A percentile compares a stretch with the other conserved stretches of the same genome.
These are phyloP conservation scores for Pseudomugil gertrudae DNA, from an alignment of 2,797 vertebrate species.

Conservation along the genomic window DNA sequence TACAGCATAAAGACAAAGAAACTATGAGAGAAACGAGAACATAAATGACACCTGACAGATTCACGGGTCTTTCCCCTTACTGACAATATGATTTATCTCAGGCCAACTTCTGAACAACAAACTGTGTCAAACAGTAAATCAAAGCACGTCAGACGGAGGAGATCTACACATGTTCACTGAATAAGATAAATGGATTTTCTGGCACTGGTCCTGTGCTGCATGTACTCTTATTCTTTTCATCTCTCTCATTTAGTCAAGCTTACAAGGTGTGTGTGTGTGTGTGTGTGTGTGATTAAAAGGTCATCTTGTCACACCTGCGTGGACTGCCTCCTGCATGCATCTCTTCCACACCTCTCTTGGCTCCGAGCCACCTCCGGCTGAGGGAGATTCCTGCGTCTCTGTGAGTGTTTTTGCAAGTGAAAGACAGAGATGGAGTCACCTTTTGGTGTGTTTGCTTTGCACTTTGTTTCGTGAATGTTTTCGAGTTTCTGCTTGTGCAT, in stretches of 20 bases:
- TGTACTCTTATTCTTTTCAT: constrained; percentile 49
- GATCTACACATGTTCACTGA: constrained; percentile 45
- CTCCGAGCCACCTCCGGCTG: constrained; percentile 32
- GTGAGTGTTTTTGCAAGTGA: not conserved
- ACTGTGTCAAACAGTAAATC: constrained; percentile 54
- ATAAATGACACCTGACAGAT: constrained; percentile 5
- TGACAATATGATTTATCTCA: constrained; percentile 46
- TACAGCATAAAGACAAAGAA: not conserved
- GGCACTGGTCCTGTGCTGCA: constrained; percentile 33
- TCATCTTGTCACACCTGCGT: constrained; percentile 59
- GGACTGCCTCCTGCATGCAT: constrained; percentile 30
- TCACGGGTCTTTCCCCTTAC: constrained; percentile 10
- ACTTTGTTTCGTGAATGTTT: constrained; percentile 8
- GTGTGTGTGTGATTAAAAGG: constrained; percentile 43
- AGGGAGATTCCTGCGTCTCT: constrained; percentile 47
- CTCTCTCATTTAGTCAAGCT: constrained; percentile 41
- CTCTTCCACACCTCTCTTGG: constrained; percentile 52
- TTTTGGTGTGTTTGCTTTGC: constrained; percentile 27
- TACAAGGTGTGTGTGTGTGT: constrained; percentile 22
- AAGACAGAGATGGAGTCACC: not conserved
- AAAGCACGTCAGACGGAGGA: constrained; percentile 38
- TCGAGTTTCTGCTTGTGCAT: not conserved
- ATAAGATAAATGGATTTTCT: constrained; percentile 47
- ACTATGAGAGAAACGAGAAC: not conserved
- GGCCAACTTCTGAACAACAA: constrained; percentile 46